Evolutionary conservation across 2,888 invertebrate species (phyloP).

Genomic region (Agrochola litura): DNA sequence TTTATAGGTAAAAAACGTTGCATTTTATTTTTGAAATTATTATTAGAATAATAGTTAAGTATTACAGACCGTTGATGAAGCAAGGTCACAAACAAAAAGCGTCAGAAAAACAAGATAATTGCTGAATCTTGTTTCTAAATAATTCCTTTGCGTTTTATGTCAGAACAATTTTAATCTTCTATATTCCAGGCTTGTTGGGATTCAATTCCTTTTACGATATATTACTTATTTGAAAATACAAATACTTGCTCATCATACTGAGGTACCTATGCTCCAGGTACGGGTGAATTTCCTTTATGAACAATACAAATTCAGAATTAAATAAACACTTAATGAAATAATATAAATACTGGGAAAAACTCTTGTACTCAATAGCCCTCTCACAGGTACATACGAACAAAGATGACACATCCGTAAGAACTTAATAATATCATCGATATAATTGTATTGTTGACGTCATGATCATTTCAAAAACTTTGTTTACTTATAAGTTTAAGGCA

Average conservation of each 20-base stretch:
- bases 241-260: neutral
- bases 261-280: too few species aligned
- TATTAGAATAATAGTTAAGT: neutral
- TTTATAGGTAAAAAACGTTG: neutral
- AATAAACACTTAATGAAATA: neutral
- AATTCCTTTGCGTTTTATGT: neutral
- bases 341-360: neutral
- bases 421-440: constrained; percentile 40
- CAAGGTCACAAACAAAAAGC: constrained; percentile 1
- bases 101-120: neutral
- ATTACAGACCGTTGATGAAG: neutral
- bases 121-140: neutral
- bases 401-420: constrained; percentile 18
- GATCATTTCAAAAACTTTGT: neutral
- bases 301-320: too few species aligned
- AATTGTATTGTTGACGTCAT: constrained; percentile 25
- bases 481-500: neutral
- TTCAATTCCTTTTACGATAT: neutral
- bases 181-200: neutral
- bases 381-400: constrained; percentile 8
- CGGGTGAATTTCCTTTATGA: neutral
- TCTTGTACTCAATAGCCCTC: neutral
- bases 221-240: neutral
- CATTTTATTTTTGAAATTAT: neutral
- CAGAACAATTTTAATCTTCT: neutral